phyloP scores from a whole-genome alignment of 2,113 vertebrate species.

The Entelurus aequoreus region DNA sequence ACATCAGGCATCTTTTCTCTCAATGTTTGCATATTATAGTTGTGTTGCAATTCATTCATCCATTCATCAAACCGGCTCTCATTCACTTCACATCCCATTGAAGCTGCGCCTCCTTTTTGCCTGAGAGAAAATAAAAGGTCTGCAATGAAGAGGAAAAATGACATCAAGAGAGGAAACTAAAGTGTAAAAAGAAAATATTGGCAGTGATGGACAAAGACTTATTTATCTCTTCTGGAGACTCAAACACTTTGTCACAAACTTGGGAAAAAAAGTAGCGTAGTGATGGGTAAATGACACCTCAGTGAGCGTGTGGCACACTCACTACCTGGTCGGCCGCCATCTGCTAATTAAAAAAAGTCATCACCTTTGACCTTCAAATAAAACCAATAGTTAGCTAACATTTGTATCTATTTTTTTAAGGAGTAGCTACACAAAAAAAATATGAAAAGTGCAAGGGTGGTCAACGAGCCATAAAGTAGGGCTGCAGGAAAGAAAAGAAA shows the following conservation, averaged over 20 bases:
- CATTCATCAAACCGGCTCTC: slow-evolving; percentile 10
- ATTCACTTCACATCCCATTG: slow-evolving; percentile 24
- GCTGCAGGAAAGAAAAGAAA: too few relatives aligned
- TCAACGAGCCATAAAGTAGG: too few relatives aligned
- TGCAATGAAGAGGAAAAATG: slow-evolving; percentile 24
- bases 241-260: slow-evolving; percentile 39
- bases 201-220: slow-evolving; percentile 46
- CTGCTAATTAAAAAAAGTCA: too few relatives aligned
- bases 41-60: slow-evolving; percentile 47
- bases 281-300: too few relatives aligned
- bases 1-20: slow-evolving; percentile 20
- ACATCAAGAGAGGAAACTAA: slow-evolving; percentile 11
- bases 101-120: slow-evolving; percentile 52
- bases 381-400: too few relatives aligned
- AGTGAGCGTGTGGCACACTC: too few relatives aligned
- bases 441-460: too few relatives aligned
- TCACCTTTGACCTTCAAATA: too few relatives aligned
- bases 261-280: slow-evolving; percentile 14
- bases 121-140: slow-evolving; percentile 55
- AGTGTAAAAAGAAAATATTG: slow-evolving; percentile 37
- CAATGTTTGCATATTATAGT: slow-evolving; percentile 57
- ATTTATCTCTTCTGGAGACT: slow-evolving; percentile 11
- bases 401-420: too few relatives aligned
- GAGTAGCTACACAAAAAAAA: too few relatives aligned
- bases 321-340: too few relatives aligned